A percentile compares a stretch with the other conserved stretches of the same genome.
phyloP scores from a whole-genome alignment of 2,888 invertebrate species.

The Oconnorella tubifera region DNA sequence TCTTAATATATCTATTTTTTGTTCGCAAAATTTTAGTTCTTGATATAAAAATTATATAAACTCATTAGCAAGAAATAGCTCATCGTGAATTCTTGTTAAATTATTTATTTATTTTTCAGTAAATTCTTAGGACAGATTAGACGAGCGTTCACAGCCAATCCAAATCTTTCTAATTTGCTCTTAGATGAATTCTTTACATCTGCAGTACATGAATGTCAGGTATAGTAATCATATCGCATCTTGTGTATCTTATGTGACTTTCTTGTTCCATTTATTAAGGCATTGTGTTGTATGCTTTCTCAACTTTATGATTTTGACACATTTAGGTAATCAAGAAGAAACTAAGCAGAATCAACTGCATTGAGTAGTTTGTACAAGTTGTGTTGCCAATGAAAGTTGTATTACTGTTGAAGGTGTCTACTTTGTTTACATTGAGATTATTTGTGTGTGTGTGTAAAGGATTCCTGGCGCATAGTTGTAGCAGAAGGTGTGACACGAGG shows the following conservation, averaged over 20 bases:
- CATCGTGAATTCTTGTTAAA: background rate
- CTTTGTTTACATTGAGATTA: too few relatives aligned
- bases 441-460: constrained; percentile 8
- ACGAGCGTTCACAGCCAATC: constrained; percentile 84
- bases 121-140: constrained; percentile 87
- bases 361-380: background rate
- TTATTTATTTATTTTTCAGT: constrained; percentile 55
- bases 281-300: too few relatives aligned
- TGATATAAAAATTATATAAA: too few relatives aligned
- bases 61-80: too few relatives aligned
- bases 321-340: too few relatives aligned
- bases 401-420: too few relatives aligned
- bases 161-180: constrained; percentile 78
- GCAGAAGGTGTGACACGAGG: constrained; percentile 66
- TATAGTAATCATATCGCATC: constrained; percentile 34
- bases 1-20: too few relatives aligned
- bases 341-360: too few relatives aligned
- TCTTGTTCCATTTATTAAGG: too few relatives aligned
- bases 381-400: background rate
- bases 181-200: constrained; percentile 85
- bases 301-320: too few relatives aligned
- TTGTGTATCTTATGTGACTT: too few relatives aligned
- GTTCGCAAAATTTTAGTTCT: too few relatives aligned
- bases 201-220: constrained; percentile 76
- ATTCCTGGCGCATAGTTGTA: constrained; percentile 62